Evolutionary conservation across 2,113 vertebrate genomes (phyloP).

Genomic region (Podiceps cristatus): DNA sequence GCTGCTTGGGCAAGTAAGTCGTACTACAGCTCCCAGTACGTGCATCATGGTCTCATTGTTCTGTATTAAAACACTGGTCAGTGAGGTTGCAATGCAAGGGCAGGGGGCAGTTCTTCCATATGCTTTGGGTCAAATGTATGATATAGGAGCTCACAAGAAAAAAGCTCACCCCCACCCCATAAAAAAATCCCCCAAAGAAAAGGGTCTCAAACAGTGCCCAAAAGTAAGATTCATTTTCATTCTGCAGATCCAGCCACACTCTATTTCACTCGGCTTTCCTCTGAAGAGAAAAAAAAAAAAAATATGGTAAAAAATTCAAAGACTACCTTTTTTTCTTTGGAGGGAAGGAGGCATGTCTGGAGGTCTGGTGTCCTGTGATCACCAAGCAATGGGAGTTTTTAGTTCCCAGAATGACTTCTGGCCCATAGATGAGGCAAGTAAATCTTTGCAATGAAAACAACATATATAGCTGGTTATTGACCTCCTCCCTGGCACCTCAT

Average conservation of each 20-base stretch:
- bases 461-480: background rate
- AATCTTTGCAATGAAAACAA: background rate
- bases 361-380: background rate
- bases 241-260: background rate
- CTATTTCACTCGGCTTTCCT: background rate
- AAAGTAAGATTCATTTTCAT: background rate
- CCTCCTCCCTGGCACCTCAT: background rate
- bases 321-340: background rate
- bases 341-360: background rate
- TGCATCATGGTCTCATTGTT: background rate
- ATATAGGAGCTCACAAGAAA: background rate
- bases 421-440: background rate
- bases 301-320: background rate
- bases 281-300: background rate
- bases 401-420: background rate
- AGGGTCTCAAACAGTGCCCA: background rate
- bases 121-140: background rate
- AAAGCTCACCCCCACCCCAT: background rate
- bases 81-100: background rate
- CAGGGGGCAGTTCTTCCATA: background rate
- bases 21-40: background rate
- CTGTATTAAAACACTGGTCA: background rate
- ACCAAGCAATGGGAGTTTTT: background rate
- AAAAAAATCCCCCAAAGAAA: background rate
- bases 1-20: background rate